Conservation (phyloP, 92 coral and sea anemone species). For the Epizoanthus stellaris region DNA sequence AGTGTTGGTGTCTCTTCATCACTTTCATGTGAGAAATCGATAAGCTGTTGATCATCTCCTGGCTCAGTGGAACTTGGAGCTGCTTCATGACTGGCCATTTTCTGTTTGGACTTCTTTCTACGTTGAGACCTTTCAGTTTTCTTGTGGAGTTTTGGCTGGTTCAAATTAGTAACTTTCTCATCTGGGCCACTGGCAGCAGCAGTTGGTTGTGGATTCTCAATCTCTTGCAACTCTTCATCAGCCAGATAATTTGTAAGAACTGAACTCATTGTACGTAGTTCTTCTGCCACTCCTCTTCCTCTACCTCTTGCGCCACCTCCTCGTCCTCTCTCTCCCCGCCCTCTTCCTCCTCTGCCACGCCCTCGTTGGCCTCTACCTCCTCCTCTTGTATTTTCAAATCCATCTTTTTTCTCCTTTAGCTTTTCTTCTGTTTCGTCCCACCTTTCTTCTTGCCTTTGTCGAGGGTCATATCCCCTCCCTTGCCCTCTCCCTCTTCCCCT, state of each 20-base stretch:
- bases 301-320: conserved; percentile 6
- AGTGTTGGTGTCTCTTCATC: conserved; percentile 25
- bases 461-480: neutral
- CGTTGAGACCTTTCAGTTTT: neutral
- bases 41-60: conserved; percentile 8
- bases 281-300: neutral
- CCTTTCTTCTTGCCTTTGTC: neutral
- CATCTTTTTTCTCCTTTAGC: neutral
- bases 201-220: neutral
- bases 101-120: conserved; percentile 2
- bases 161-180: neutral
- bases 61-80: neutral
- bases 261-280: too few species aligned
- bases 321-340: neutral
- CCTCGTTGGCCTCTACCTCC: neutral
- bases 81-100: neutral
- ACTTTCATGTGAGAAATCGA: conserved; percentile 29
- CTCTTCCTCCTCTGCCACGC: neutral
- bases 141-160: neutral
- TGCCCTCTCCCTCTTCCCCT: neutral
- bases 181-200: neutral
- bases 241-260: neutral
- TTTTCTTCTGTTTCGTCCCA: neutral
- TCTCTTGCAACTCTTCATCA: neutral
- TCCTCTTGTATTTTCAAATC: neutral